Percentiles rank a stretch among this genome's conserved stretches.
Conservation (phyloP, 2,113 vertebrate genomes). For the Morone saxatilis region DNA sequence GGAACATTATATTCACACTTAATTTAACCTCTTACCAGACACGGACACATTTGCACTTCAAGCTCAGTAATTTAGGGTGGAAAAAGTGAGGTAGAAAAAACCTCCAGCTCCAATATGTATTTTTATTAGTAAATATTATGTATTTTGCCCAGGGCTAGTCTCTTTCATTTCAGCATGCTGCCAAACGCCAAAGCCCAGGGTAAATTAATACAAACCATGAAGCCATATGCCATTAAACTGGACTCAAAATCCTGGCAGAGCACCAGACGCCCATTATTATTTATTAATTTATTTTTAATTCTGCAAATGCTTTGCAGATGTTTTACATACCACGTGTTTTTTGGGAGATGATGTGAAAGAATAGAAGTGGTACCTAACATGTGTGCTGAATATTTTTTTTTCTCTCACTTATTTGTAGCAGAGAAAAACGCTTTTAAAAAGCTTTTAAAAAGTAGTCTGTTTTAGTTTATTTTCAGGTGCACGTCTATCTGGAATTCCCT, state of each 20-base stretch:
- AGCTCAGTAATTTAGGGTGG: conserved; percentile 46
- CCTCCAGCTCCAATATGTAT: conserved; percentile 59
- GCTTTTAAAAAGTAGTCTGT: conserved; percentile 63
- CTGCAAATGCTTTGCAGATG: conserved; percentile 85
- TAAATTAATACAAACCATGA: conserved; percentile 82
- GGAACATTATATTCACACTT: conserved; percentile 75
- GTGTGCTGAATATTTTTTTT: conserved; percentile 34
- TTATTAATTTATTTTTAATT: conserved; percentile 85
- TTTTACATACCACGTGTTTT: conserved; percentile 71
- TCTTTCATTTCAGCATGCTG: conserved; percentile 77
- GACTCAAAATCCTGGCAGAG: conserved; percentile 78
- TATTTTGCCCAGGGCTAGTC: conserved; percentile 68
- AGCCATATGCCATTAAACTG: conserved; percentile 82
- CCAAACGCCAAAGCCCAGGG: conserved; percentile 74
- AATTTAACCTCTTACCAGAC: conserved; percentile 68
- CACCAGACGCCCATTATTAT: conserved; percentile 80
- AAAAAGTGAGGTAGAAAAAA: conserved; percentile 55
- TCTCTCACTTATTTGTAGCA: conserved; percentile 29
- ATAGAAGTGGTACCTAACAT: conserved; percentile 64
- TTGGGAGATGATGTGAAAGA: conserved; percentile 58
- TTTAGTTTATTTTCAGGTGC: conserved; percentile 83
- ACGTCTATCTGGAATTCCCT: conserved; percentile 57
- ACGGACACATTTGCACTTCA: conserved; percentile 76
- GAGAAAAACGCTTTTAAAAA: conserved; percentile 57
- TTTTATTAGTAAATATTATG: conserved; percentile 81